Base-by-base conservation (phyloP, 2,888 invertebrate species). In the Mylabris sibirica region DNA sequence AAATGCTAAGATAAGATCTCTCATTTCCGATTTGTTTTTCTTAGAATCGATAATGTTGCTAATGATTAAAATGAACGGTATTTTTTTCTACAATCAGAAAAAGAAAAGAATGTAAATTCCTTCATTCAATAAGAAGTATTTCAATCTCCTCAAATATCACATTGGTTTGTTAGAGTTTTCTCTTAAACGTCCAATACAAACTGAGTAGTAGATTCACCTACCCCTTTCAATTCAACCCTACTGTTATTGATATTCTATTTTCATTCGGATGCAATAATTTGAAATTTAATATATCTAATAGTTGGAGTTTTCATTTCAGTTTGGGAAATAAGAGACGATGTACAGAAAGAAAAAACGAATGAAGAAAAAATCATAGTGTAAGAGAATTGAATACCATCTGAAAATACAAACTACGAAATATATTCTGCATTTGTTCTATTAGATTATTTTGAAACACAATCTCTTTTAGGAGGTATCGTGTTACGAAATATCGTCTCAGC, bases 391-490 rank as follows among this genome's bases (percentile, higher is more conserved):
- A 68, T 24, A 41, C 22, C 71, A 71, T 68, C 66, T 68, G 68
- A 68, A 68, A 66, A 66, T 30, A 77, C 73, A 75, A 71, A 74
- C 71, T 72, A 70, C 66, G 64, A 63, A 65, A 66, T 70, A 70
- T 70, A 73, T 73, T 73, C 67, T 72, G 67, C 72, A 72, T 74
- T 70, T 66, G 66, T 65, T 70, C 71, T 68, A 68, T 69, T 72
- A 67, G 69, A 69, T 69, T 69, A 69, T 73, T 73, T 70, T 72
- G 74, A 69, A 74, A 74, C 68, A 70, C 65, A 74, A 74, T 70
- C 71, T 70, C 67, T 68, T 72, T 63, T 67, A 67, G 68, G 73
- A 9, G 70, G 72, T 73, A 74, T 74, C 78, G 74, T 75, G 75
- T 76, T 74, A 74, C 74, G 63, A 66, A 71, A 68, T 64, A 64